Evolutionary conservation across 2,797 vertebrate genomes (phyloP).

Genomic region (Graptemys geographica): DNA sequence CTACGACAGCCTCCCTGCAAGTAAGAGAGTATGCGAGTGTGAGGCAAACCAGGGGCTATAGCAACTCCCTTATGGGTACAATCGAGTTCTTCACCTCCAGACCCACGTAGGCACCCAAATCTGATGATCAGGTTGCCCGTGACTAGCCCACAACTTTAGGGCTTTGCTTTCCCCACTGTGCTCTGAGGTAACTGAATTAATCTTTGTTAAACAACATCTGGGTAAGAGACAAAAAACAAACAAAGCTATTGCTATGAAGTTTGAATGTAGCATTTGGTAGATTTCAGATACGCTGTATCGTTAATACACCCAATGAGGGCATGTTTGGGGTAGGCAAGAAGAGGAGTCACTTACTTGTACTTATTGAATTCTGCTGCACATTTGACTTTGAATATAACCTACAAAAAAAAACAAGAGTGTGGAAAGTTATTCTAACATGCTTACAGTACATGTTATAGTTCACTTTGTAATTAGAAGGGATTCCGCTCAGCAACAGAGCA

Average conservation of each 20-base stretch:
- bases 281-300: not conserved
- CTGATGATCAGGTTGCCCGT: not conserved
- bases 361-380: conserved; percentile 95
- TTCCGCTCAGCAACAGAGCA: not conserved
- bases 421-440: conserved; percentile 29
- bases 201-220: not conserved
- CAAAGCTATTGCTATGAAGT: not conserved
- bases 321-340: not conserved
- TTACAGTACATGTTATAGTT: rapidly evolving
- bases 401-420: conserved; percentile 48
- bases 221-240: not conserved
- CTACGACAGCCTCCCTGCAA: too few species aligned
- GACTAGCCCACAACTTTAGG: not conserved
- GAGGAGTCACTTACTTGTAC: conserved; percentile 90
- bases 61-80: not conserved
- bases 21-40: rapidly evolving
- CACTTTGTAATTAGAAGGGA: not conserved
- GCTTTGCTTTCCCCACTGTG: not conserved
- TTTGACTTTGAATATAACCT: conserved; percentile 98
- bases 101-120: not conserved
- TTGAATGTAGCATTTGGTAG: not conserved
- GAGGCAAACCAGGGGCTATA: not conserved
- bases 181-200: not conserved
- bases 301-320: not conserved
- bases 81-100: not conserved